Evolutionary conservation across 2,797 vertebrate species (phyloP), one percentile per base, ranked within the genome.

Genomic region (Chelonia mydas): DNA sequence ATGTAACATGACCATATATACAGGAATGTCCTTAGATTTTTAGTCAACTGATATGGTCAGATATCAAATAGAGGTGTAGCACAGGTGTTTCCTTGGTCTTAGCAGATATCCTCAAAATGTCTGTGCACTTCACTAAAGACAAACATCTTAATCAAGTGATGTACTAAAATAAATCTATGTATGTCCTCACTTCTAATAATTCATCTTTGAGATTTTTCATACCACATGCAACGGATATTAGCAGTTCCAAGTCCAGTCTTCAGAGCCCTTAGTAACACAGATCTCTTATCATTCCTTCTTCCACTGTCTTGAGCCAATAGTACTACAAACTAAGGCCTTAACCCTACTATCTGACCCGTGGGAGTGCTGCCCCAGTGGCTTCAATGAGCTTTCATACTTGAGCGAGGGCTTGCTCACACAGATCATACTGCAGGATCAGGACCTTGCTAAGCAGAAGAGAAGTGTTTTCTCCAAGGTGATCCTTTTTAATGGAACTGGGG

Each of bases 351-450:
- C 33, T 68, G 33, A 68, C 33, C 61, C n/a, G 16, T n/a, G 61
- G 13, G 12, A 15, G 15, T 61, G 31, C 31, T 7, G 59, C 5
- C 28, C 28, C 7, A 33, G 55, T 13, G 16, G 79, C 72, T 6
- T 79, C 76, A 53, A 50, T 8, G 4, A 27, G 19, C 0, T 54
- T 33, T 54, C 51, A 51, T 50, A 91, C 16, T 37, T 19, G 41
- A 45, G 19, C 57, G 28, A 87, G 3, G 17, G 1, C 31, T 81
- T 1, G 2, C 83, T 19, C 3, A 27, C 25, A 6, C 0, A 3
- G 72, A 82, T 7, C 50, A 9, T 37, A 81, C 19, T 51, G 68
- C 0, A 0, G 6, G 50, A 16, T 0, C 33, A 10, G 59, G 28
- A 23, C 7, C 51, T 49, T 8, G 1, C n/a, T 78, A 61, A 68